phyloP scores from a whole-genome alignment of 2,888 invertebrate genomes.

The Brassicogethes aeneus region DNA sequence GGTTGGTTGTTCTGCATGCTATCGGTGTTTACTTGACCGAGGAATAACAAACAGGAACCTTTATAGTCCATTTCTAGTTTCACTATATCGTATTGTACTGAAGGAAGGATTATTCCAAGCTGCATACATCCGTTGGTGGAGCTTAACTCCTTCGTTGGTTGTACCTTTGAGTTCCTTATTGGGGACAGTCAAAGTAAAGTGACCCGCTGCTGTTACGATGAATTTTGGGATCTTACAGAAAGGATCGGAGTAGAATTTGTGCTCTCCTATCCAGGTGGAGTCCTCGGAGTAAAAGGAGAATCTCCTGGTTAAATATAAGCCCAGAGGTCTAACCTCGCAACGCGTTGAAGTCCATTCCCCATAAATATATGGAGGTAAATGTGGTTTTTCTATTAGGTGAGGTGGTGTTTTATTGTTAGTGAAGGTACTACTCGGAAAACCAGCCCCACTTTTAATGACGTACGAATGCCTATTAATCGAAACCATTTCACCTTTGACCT shows the following conservation, averaged over 20 bases:
- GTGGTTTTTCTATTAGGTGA: constrained; percentile 39
- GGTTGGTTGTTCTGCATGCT: constrained; percentile 28
- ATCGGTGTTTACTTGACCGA: constrained; percentile 44
- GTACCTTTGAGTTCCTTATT: constrained; percentile 30
- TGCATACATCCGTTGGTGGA: constrained; percentile 44
- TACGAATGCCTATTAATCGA: constrained; percentile 26
- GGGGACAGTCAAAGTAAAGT: constrained; percentile 32
- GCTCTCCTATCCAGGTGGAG: constrained; percentile 44
- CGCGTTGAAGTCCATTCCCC: constrained; percentile 50
- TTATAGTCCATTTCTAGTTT: constrained; percentile 43
- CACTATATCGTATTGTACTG: constrained; percentile 45
- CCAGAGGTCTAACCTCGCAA: constrained; percentile 48
- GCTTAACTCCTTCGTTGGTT: constrained; percentile 45
- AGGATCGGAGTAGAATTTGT: constrained; percentile 48
- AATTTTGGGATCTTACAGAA: constrained; percentile 45
- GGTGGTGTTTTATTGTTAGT: constrained; percentile 43
- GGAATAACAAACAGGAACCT: constrained; percentile 40
- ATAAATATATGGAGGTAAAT: constrained; percentile 39
- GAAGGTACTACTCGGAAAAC: constrained; percentile 35
- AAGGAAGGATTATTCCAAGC: constrained; percentile 46
- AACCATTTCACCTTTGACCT: constrained; percentile 25
- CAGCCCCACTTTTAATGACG: constrained; percentile 27
- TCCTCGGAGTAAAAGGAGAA: constrained; percentile 38
- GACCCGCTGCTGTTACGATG: constrained; percentile 45
- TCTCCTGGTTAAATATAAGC: constrained; percentile 45